Base-by-base conservation (phyloP, 2,888 invertebrate genomes). In the Beris morrisii region DNA sequence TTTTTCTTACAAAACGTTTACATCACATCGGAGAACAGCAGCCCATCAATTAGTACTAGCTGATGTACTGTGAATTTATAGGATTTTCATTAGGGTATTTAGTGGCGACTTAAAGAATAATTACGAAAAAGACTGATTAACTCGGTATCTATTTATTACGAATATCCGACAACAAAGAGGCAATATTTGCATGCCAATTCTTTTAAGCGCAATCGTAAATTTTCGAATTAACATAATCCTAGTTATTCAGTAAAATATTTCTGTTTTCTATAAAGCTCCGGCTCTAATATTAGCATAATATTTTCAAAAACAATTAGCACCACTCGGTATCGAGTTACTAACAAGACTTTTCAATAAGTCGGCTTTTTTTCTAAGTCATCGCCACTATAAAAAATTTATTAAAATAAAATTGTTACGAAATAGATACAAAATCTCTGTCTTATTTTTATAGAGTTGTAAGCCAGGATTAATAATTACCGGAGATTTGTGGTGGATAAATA, bases 261-360 rank as follows among this genome's bases (percentile, higher is more conserved):
- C 38, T 1, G 1, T 22, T 38, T 38, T 38, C 38, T 3, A 22
- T 22, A 38, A 38, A 38, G 38, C 38, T 7, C 38, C 38, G 38
- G 9, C 61, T 3, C 3, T 7, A 9, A 5, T 61, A 61, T 61
- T 50, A 50, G 38, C 61, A 50, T 61, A 61, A 50, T 61, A 61
- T 61, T 61, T 61, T 30, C 46, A 52, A 52, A 22, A 61, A 61
- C 61, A 61, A 61, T 61, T 61, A 61, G 43, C 61, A 61, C 22
- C 22, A 22, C 22, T 22, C 50, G 43, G 15, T 50, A 61, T 61
- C 61, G 61, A 61, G 52, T 61, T 61, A 61, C 61, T 61, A 61
- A 61, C 61, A 61, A 61, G 61, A 61, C 50, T 61, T 61, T 59
- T 50, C 50, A 61, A 61, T 50, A 58, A 61, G 61, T 50, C 61